Base-by-base conservation (phyloP, 1,140 invertebrate genomes). In the Drosophila suzukii region DNA sequence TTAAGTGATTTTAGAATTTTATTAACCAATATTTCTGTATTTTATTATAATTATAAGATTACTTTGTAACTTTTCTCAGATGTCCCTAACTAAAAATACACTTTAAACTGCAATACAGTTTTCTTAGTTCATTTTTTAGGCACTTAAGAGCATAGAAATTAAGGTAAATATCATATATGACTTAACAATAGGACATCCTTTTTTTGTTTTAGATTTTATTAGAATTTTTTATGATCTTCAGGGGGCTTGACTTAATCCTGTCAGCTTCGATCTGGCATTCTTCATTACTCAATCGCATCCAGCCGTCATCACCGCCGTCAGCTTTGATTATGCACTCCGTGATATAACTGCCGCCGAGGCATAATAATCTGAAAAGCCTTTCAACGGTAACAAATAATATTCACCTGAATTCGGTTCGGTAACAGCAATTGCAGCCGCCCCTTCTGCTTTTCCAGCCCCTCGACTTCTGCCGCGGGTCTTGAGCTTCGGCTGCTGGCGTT, bases 301-400 rank as follows among this genome's bases (percentile, higher is more conserved):
- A 51, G 11, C 36, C 66, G 54, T 50, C 68, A 58, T 50, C 68
- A 58, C 27, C 15, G 66, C 66, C 44, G 44, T 71, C 68, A 71
- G 65, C 65, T 71, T 46, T 39, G 66, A 72, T 72, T 72, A 72
- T 72, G 68, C 65, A 72, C 15, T 58, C 59, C 72, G n/a, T 75
- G 71, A 75, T 74, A 75, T 75, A 75, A 75, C 72, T 51, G 53
- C n/a, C 46, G 51, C 50, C 30, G 50, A 65, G 32, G 72, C 72
- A 75, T 75, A 75, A 75, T 75, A 75, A 75, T 75, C 71, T 75
- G 36, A 44, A 61, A 66, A 47, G 51, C 57, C 59, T 47, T 56
- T 75, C 60, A 67, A 76, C 61, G 73, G 72, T 76, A 75, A 86
- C 83, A 88, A 81, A 78, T 62, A 88, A 82, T 78, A 81, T 62